These are phyloP conservation scores for Merluccius polli DNA, from an alignment of 2,797 vertebrate species.

Conservation along the genomic window DNA sequence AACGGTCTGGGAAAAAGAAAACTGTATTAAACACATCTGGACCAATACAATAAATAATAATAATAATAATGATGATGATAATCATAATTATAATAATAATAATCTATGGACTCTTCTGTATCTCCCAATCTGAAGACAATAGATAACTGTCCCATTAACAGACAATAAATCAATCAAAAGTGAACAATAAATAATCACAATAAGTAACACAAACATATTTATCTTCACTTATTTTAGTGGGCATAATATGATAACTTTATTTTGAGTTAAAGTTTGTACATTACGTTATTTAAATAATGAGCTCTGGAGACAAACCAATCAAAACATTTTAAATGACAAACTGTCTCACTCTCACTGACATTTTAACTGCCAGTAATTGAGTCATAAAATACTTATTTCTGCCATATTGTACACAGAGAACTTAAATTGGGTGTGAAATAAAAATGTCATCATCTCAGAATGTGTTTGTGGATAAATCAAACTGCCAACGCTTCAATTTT, in stretches of 20 bases:
- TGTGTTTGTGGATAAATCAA: neutral
- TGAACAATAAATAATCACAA: conserved; percentile 23
- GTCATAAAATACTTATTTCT: neutral
- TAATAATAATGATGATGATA: no score
- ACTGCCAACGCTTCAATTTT: neutral
- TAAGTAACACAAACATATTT: neutral
- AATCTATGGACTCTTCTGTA: conserved; percentile 45
- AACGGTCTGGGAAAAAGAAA: conserved; percentile 45
- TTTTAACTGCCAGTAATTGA: neutral
- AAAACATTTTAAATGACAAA: neutral
- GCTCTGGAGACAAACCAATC: no score
- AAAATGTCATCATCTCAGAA: neutral
- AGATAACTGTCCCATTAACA: neutral
- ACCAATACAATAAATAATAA: conserved; percentile 56
- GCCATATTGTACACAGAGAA: neutral
- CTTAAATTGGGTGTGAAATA: neutral
- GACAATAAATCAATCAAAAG: neutral
- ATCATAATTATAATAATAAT: no score
- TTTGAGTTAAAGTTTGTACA: neutral
- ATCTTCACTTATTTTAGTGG: neutral
- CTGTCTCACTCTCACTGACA: neutral
- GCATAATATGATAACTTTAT: neutral
- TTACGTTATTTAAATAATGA: neutral
- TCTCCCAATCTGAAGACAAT: conserved; percentile 15
- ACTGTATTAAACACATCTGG: conserved; percentile 69